A percentile compares a stretch with the other conserved stretches of the same genome.
Conservation (phyloP, 2,113 vertebrate genomes). For the Chiloscyllium plagiosum region DNA sequence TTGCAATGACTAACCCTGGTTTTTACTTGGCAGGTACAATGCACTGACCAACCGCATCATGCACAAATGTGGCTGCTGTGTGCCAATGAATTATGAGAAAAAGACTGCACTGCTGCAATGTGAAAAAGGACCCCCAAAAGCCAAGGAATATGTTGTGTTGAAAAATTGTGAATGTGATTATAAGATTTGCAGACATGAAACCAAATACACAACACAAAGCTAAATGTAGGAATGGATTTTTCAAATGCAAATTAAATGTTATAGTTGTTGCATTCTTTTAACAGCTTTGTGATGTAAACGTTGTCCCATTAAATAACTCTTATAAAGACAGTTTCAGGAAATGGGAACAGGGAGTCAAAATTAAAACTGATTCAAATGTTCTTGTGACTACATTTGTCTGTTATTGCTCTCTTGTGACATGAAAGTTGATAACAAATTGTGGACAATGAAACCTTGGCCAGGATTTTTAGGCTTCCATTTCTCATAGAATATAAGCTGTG, state of each 20-base stretch:
- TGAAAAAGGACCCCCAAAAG: neutral
- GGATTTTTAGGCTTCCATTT: neutral
- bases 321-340: neutral
- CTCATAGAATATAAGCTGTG: neutral
- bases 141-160: neutral
- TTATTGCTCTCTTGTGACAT: neutral
- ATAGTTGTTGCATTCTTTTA: neutral
- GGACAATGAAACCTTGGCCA: neutral
- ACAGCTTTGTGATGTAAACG: neutral
- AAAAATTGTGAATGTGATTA: constrained; percentile 6
- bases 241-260: neutral
- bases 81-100: neutral
- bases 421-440: neutral
- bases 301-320: neutral
- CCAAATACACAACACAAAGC: neutral
- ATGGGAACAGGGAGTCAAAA: neutral
- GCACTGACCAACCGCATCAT: neutral
- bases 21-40: constrained; percentile 7
- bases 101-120: neutral
- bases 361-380: neutral
- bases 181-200: neutral
- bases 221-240: neutral
- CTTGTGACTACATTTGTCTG: neutral
- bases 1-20: neutral
- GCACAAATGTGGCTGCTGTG: neutral